phyloP scores from a whole-genome alignment of 2,113 vertebrate species.

The Phrynocephalus versicolor region DNA sequence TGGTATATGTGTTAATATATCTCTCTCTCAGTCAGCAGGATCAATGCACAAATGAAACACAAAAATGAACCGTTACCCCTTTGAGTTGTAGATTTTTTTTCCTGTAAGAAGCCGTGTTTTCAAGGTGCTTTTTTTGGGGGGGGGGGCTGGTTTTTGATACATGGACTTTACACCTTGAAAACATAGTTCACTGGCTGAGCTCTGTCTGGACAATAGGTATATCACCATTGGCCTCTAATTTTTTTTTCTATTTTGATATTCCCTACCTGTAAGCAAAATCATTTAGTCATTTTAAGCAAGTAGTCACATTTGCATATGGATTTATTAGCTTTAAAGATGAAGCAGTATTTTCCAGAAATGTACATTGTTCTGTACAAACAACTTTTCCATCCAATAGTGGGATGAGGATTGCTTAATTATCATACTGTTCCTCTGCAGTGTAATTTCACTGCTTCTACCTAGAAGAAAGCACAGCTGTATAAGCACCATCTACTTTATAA shows the following conservation, averaged over 20 bases:
- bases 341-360: not conserved
- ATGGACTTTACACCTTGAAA: not conserved
- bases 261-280: not conserved
- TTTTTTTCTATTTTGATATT: not conserved
- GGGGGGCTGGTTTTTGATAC: constrained; percentile 7
- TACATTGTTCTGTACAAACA: not conserved
- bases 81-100: not conserved
- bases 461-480: not conserved
- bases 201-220: constrained; percentile 15
- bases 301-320: not conserved
- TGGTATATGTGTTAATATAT: not conserved
- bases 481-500: not conserved
- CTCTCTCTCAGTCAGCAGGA: not conserved
- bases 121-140: not conserved
- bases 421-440: not conserved
- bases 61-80: not conserved
- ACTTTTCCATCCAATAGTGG: not conserved
- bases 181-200: not conserved
- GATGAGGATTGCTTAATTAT: not conserved
- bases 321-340: not conserved
- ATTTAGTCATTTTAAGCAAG: not conserved
- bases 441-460: not conserved
- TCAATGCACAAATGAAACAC: not conserved
- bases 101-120: not conserved
- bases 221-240: constrained; percentile 1